A percentile compares a stretch with the other conserved stretches of the same genome.
Evolutionary conservation across 2,888 invertebrate genomes (phyloP).

Genomic region (Heliothis peltigera): DNA sequence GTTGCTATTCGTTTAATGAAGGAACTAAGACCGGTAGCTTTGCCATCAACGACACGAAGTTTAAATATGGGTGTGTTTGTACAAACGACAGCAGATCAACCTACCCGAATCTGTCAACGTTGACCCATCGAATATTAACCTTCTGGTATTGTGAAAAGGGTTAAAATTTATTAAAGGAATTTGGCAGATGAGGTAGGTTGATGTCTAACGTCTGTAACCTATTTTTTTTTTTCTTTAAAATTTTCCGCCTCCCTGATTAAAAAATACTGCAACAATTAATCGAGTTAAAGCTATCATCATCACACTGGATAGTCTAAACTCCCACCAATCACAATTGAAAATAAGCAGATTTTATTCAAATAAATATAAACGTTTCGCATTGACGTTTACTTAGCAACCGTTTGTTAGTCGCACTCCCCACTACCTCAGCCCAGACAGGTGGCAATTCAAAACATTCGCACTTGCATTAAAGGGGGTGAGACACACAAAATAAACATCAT

Average conservation of each 20-base stretch:
- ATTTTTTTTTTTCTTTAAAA: too few relatives aligned
- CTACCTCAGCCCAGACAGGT: constrained; percentile 32
- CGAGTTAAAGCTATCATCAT: too few relatives aligned
- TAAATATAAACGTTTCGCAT: constrained; percentile 12
- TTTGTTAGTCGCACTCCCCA: constrained; percentile 18
- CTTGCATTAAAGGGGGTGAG: constrained; percentile 36
- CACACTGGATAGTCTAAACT: not conserved
- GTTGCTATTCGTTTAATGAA: constrained; percentile 32
- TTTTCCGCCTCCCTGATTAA: not conserved
- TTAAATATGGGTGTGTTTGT: not conserved
- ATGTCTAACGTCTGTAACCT: too few relatives aligned
- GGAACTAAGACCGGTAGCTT: constrained; percentile 22
- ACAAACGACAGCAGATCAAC: too few relatives aligned
- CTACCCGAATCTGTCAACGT: too few relatives aligned
- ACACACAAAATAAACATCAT: constrained; percentile 47
- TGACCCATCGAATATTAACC: too few relatives aligned
- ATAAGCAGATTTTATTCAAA: not conserved
- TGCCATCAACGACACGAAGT: not conserved
- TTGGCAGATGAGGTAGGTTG: too few relatives aligned
- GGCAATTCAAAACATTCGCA: constrained; percentile 53
- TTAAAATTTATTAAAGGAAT: too few relatives aligned
- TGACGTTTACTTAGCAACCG: constrained; percentile 23
- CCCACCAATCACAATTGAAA: not conserved
- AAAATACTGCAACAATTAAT: not conserved
- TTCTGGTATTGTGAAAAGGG: too few relatives aligned